Base-by-base conservation (phyloP, 2,888 invertebrate genomes). In the Patella caerulea region DNA sequence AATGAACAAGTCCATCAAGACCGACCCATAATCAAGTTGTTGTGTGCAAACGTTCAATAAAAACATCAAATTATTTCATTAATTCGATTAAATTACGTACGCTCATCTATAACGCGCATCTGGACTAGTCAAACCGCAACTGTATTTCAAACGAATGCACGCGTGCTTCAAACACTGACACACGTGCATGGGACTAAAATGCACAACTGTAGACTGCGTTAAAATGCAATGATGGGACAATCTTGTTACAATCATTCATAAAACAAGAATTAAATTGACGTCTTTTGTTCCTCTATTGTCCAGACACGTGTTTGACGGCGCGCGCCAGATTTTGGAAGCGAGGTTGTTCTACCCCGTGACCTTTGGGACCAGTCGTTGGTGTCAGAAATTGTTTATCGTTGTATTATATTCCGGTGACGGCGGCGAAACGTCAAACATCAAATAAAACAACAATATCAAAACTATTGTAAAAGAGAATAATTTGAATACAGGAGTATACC, bases 1-100 rank as follows among this genome's bases (percentile, higher is more conserved):
- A 65, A 65, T 65, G 65, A 65, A 65, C 65, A 65, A 65, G 19
- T 65, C 24, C 65, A 65, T 65, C 65, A 65, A 65, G 14, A 65
- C 19, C 12, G 19, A 65, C 65, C 19, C 24, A 24, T 65, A 65
- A 65, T 65, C 65, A 65, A 24, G 19, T 65, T 65, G 19, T 65
- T 24, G 65, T 65, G 65, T 65, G 65, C 19, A 19, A 65, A 24
- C 65, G 19, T 24, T 65, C 65, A 19, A 65, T 65, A 65, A 65
- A 65, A 65, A 65, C 65, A 65, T 65, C 65, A 24, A 24, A 65
- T 24, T 24, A 24, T 11, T 24, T 65, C 65, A 65, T 65, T 65
- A 65, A 65, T 65, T 65, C 65, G 24, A 65, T 65, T 65, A 65
- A 24, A 24, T 24, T 24, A 24, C 19, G 19, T 19, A 65, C 65